phyloP scores from a whole-genome alignment of 2,888 invertebrate species.

The Adelphocoris suturalis region DNA sequence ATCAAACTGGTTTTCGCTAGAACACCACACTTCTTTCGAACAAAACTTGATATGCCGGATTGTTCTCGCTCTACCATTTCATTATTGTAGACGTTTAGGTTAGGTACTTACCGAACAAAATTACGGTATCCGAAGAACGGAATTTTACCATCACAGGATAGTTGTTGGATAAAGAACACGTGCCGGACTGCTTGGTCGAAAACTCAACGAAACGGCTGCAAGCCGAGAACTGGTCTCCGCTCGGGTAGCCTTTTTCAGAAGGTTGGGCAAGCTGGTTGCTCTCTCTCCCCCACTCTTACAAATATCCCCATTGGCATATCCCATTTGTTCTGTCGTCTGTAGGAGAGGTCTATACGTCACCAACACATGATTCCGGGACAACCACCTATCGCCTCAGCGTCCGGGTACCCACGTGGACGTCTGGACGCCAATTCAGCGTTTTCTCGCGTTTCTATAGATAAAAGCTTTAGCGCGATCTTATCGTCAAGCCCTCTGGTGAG shows the following conservation, averaged over 20 bases:
- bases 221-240: conserved; percentile 47
- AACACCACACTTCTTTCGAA: background rate
- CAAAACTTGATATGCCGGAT: background rate
- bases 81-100: background rate
- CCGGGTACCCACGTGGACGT: background rate
- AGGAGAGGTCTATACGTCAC: conserved; percentile 21
- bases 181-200: background rate
- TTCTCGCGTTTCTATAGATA: background rate
- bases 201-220: conserved; percentile 50
- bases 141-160: conserved; percentile 66
- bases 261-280: conserved; percentile 10
- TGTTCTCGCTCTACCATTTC: background rate
- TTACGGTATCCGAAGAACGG: conserved; percentile 60
- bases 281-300: background rate
- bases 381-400: background rate
- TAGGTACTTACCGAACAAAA: conserved; percentile 55
- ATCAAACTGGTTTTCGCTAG: conserved; percentile 5
- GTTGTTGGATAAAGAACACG: conserved; percentile 15
- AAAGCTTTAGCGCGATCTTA: background rate
- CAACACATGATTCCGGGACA: background rate
- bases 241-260: conserved; percentile 4
- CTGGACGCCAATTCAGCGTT: conserved; percentile 7
- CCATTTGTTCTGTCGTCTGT: conserved; percentile 23
- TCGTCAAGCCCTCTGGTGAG: background rate
- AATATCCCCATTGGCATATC: background rate